Conservation (phyloP, 2,797 vertebrate genomes). For the Xiphophorus birchmanni region DNA sequence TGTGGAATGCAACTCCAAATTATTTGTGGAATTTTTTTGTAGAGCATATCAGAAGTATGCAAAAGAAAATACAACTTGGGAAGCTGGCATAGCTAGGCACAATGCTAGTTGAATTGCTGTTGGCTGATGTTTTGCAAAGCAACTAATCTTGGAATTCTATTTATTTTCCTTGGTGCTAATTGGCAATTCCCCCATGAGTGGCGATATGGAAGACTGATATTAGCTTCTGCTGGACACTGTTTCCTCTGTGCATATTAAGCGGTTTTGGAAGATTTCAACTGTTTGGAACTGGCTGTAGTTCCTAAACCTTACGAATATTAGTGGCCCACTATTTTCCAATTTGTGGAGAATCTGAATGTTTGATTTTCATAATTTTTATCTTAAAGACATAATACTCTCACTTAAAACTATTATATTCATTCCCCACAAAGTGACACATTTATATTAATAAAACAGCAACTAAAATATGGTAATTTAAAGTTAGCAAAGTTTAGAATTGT, state of each 20-base stretch:
- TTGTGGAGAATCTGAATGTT: background rate
- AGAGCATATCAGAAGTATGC: background rate
- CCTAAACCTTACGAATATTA: background rate
- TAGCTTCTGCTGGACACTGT: background rate
- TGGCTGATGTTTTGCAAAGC: background rate
- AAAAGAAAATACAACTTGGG: background rate
- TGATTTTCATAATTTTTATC: background rate
- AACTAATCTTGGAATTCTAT: background rate
- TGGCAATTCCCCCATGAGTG: background rate
- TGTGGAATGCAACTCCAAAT: background rate
- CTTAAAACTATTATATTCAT: background rate
- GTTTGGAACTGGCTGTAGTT: background rate
- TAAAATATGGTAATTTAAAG: conserved; percentile 7
- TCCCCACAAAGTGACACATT: background rate
- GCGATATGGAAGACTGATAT: background rate
- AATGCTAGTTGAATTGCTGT: background rate
- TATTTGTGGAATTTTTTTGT: background rate
- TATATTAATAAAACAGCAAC: background rate
- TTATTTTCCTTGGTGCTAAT: background rate
- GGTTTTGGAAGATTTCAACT: background rate
- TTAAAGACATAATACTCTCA: background rate
- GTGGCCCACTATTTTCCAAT: background rate
- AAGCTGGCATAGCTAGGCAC: background rate
- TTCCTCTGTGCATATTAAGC: background rate
- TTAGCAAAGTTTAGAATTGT: conserved; percentile 9